Base-by-base conservation (phyloP, 1,140 invertebrate species). In the Drosophila azteca region DNA sequence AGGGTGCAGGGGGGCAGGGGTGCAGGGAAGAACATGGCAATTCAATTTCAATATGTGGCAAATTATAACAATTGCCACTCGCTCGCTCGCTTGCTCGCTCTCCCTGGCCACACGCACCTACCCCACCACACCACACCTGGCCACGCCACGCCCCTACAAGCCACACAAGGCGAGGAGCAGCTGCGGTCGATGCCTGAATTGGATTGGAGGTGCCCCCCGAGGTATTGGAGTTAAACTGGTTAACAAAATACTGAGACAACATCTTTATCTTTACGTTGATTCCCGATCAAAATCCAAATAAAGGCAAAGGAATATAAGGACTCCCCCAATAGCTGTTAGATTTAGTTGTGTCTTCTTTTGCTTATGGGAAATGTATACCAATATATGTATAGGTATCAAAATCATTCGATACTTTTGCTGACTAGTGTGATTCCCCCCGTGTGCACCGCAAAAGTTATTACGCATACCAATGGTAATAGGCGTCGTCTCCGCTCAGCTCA, bases 21-120 rank as follows among this genome's bases (percentile, higher is more conserved):
- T n/a, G 1, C 51, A 69, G 49, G 20, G 39, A 31, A 68, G 35
- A 55, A 39, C 26, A 17, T 1, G 22, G 35, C 72, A 76, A 76
- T 75, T 76, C 73, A 75, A 76, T 75, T 76, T 75, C 73, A 75
- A 67, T 75, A 75, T 74, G 72, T 67, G 71, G 71, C 71, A 60
- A 76, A 67, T 75, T 76, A 76, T 62, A 76, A 76, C 73, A 76
- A 76, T 76, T 76, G 71, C 63, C 60, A 68, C 48, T 46, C 24
- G 8, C 68, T 52, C 46, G n/a, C 22, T 26, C 17, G 17, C 0
- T 20, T 0, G 17, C 17, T n/a, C n/a, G n/a, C n/a, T n/a, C n/a
- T n/a, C n/a, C n/a, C n/a, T n/a, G n/a, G 35, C 35, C 11, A 61
- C 57, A 52, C 48, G 55, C 58, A 71, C 58, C 58, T 29, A 26